Percentiles rank a stretch among this genome's conserved stretches.
Evolutionary conservation across 2,797 vertebrate genomes (phyloP).

Genomic region (Danio choprae): DNA sequence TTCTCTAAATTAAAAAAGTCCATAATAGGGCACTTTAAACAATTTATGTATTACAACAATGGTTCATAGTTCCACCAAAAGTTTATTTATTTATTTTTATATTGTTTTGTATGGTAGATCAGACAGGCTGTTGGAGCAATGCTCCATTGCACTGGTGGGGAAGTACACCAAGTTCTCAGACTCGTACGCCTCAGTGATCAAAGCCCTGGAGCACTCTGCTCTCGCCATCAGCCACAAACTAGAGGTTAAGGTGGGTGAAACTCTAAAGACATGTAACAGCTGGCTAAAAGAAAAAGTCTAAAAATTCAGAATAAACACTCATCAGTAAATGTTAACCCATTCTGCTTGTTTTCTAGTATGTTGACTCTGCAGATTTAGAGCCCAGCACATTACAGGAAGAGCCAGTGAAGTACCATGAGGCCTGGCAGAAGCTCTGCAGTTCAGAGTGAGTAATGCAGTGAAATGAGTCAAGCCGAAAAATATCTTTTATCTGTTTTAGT

Average conservation of each 20-base stretch:
- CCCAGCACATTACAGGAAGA: conserved; percentile 82
- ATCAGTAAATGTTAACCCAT: neutral
- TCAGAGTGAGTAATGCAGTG: conserved; percentile 82
- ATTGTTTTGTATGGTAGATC: conserved; percentile 75
- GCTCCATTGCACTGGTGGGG: conserved; percentile 94
- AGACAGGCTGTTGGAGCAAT: conserved; percentile 89
- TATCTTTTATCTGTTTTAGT: too few relatives aligned
- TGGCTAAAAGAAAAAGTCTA: too few relatives aligned
- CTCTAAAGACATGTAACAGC: neutral
- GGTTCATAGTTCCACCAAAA: too few relatives aligned
- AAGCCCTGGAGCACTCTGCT: conserved; percentile 94
- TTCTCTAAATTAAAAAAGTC: too few relatives aligned
- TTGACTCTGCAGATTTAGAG: conserved; percentile 94
- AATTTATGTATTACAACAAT: too few relatives aligned
- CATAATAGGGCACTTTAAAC: too few relatives aligned
- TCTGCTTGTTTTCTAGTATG: conserved; percentile 78
- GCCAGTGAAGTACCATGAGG: conserved; percentile 93
- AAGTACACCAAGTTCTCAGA: conserved; percentile 97
- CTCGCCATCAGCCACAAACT: conserved; percentile 95
- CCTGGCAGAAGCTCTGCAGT: conserved; percentile 96
- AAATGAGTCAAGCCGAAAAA: too few relatives aligned
- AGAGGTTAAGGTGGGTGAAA: conserved; percentile 87
- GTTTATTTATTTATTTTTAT: neutral
- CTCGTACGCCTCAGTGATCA: conserved; percentile 96
- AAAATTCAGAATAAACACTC: too few relatives aligned